Evolutionary conservation across 2,113 vertebrate genomes (phyloP).

Genomic region (Rhabdomys dilectus): DNA sequence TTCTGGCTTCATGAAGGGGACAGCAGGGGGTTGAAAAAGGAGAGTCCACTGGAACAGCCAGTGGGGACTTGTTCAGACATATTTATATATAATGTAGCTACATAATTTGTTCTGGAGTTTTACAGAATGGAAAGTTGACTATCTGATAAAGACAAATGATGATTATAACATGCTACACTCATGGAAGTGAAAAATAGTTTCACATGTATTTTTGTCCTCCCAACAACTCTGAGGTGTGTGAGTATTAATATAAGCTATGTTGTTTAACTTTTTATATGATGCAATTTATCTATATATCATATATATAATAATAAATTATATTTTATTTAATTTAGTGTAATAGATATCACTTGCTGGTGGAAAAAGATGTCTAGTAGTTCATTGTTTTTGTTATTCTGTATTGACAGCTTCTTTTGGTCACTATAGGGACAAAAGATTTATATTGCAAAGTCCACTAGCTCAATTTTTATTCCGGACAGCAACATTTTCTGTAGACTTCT

Average conservation of each 20-base stretch:
- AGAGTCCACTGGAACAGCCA: slow-evolving; percentile 8
- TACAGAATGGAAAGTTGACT: neutral
- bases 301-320: neutral
- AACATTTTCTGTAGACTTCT: slow-evolving; percentile 22
- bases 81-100: slow-evolving; percentile 40
- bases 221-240: neutral
- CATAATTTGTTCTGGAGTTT: neutral
- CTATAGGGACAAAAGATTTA: slow-evolving; percentile 10
- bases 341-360: slow-evolving; percentile 36
- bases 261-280: neutral
- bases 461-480: slow-evolving; percentile 41
- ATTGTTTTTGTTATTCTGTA: slow-evolving; percentile 24
- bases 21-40: neutral
- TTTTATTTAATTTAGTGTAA: neutral
- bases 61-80: slow-evolving; percentile 11
- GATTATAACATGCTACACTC: neutral
- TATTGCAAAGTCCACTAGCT: neutral
- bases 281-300: neutral
- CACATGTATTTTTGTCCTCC: slow-evolving; percentile 26
- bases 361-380: neutral
- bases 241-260: slow-evolving; percentile 3
- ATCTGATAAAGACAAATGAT: slow-evolving; percentile 24
- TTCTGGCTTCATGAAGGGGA: slow-evolving; percentile 11
- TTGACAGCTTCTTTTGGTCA: slow-evolving; percentile 36
- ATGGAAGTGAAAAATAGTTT: slow-evolving; percentile 50